Conservation (phyloP, 2,888 invertebrate species). For the Bhutanitis thaidina region DNA sequence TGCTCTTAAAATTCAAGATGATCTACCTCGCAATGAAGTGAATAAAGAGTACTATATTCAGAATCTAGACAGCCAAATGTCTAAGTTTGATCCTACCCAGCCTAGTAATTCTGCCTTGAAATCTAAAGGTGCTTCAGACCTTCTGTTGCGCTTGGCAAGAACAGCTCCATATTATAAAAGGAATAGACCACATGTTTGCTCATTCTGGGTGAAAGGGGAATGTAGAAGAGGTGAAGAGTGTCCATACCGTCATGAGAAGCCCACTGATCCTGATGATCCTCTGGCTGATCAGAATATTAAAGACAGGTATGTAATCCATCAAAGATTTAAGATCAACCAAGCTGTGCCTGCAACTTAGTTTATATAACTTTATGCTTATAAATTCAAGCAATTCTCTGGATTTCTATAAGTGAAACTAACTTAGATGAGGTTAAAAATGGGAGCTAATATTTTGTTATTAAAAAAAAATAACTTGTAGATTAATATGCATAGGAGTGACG, state of each 20-base stretch:
- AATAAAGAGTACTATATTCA: constrained; percentile 97
- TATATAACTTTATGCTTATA: no score
- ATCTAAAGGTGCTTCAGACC: constrained; percentile 88
- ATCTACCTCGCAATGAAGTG: constrained; percentile 94
- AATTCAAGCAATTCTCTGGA: no score
- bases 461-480: no score
- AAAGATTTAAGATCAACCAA: no score
- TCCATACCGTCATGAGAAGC: constrained; percentile 97
- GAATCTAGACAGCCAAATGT: constrained; percentile 89
- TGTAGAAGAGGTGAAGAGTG: constrained; percentile 98
- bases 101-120: constrained; percentile 83
- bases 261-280: constrained; percentile 98
- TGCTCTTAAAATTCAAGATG: constrained; percentile 93
- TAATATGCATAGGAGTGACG: no score
- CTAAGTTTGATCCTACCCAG: constrained; percentile 70
- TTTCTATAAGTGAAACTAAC: no score
- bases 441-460: no score
- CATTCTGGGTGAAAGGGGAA: constrained; percentile 99
- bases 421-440: no score
- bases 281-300: constrained; percentile 97
- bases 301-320: constrained; percentile 80
- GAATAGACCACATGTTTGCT: constrained; percentile 96
- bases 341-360: no score
- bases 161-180: constrained; percentile 97
- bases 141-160: constrained; percentile 91